Conservation (phyloP, 2,113 vertebrate genomes). For the Lipotes vexillifer region DNA sequence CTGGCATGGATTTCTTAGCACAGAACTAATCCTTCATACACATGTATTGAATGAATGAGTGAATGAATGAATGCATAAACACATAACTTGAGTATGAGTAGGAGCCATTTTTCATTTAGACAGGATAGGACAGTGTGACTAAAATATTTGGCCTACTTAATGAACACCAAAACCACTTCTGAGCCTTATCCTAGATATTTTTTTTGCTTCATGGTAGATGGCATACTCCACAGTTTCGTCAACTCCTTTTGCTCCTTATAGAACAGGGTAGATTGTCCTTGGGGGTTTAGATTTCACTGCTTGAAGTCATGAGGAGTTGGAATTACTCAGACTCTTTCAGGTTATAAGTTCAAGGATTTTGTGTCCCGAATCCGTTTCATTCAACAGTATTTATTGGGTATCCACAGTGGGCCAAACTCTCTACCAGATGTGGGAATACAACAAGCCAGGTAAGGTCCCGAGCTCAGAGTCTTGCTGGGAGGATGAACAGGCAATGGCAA, state of each 20-base stretch:
- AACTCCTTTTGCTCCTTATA: neutral
- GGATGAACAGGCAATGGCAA: fast-evolving
- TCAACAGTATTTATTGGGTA: neutral
- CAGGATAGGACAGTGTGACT: neutral
- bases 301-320: neutral
- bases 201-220: fast-evolving
- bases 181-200: neutral
- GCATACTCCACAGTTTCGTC: fast-evolving
- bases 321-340: neutral
- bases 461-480: neutral
- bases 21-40: fast-evolving
- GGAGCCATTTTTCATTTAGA: neutral
- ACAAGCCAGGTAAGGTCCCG: neutral
- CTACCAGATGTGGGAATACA: fast-evolving
- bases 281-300: fast-evolving
- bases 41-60: neutral
- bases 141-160: neutral
- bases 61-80: fast-evolving
- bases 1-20: neutral
- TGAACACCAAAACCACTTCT: neutral
- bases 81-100: fast-evolving
- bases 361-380: neutral
- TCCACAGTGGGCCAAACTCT: no score
- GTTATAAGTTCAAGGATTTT: neutral
- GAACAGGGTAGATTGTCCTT: neutral